phyloP scores from a whole-genome alignment of 1,140 invertebrate genomes.

The Steinernema khuongi region DNA sequence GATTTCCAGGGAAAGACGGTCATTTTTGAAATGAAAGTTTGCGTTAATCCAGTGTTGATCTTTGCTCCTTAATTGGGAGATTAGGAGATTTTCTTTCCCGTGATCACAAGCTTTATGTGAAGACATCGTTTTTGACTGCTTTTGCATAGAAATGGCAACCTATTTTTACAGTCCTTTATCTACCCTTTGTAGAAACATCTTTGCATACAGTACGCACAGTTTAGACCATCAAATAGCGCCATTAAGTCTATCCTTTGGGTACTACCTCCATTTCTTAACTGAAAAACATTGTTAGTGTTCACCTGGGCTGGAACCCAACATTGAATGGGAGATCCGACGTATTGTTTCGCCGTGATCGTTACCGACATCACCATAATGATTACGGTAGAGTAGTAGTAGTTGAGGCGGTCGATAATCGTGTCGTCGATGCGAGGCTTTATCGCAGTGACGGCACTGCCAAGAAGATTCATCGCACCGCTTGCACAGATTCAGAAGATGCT shows the following conservation, averaged over 20 bases:
- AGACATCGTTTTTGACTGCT: too few relatives aligned
- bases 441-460: conserved; percentile 36
- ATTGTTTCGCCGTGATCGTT: conserved; percentile 44
- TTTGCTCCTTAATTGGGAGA: too few relatives aligned
- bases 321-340: conserved; percentile 55
- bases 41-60: too few relatives aligned
- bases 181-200: neutral
- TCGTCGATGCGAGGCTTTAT: conserved; percentile 60
- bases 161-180: conserved; percentile 16
- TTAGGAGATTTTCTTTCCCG: too few relatives aligned
- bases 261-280: neutral
- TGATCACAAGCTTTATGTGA: too few relatives aligned
- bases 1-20: too few relatives aligned
- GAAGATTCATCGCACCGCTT: conserved; percentile 47
- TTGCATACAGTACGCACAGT: neutral
- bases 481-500: neutral
- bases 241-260: neutral
- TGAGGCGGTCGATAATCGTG: conserved; percentile 62
- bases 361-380: conserved; percentile 62
- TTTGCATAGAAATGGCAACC: conserved; percentile 19
- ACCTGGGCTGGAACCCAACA: conserved; percentile 55
- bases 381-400: conserved; percentile 63
- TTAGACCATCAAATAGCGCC: neutral
- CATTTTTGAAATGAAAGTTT: too few relatives aligned
- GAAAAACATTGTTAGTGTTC: neutral